Conservation (phyloP, 2,113 vertebrate genomes). For the Callospermophilus lateralis region DNA sequence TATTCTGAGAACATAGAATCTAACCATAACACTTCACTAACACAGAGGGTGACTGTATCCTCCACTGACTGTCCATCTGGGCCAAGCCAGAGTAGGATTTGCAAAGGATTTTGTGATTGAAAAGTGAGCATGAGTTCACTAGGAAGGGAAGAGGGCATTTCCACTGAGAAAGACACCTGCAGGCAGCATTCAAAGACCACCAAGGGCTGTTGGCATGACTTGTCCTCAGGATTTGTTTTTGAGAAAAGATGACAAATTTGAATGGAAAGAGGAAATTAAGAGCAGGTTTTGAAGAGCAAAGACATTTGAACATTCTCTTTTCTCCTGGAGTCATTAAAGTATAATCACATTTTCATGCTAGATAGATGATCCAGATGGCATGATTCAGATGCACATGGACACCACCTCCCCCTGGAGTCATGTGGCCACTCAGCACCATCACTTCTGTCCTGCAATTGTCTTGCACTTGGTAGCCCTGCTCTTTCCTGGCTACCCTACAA, state of each 20-base stretch:
- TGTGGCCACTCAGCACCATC: accelerated
- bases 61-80: background rate
- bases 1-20: background rate
- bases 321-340: background rate
- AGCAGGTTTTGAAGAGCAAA: background rate
- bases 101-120: background rate
- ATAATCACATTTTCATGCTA: background rate
- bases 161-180: too few relatives aligned
- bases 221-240: background rate
- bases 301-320: background rate
- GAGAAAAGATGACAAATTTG: background rate
- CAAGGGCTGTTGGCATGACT: background rate
- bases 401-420: background rate
- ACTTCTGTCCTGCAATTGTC: background rate
- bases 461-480: background rate
- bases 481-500: background rate
- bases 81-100: background rate
- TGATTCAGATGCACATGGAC: background rate
- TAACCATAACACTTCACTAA: background rate
- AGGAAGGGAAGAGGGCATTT: background rate
- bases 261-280: background rate
- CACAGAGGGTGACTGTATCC: background rate
- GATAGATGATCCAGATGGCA: background rate
- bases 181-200: too few relatives aligned
- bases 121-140: background rate